These are phyloP conservation scores for Genyomyrus donnyi DNA, from an alignment of 2,113 vertebrate genomes.

Conservation along the genomic window DNA sequence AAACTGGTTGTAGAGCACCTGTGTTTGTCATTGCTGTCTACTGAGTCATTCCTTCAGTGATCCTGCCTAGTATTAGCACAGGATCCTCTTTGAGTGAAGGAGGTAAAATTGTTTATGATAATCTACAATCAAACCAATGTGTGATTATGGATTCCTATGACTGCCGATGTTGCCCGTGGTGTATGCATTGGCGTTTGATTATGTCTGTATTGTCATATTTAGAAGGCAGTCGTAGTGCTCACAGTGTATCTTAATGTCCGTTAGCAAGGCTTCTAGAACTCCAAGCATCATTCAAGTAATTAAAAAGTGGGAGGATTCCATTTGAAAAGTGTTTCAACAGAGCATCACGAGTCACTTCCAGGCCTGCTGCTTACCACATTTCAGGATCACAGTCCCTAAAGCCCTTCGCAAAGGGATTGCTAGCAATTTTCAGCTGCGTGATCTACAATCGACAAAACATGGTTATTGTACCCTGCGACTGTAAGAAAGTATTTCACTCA, in stretches of 20 bases:
- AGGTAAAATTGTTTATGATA: not conserved
- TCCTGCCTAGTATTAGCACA: not conserved
- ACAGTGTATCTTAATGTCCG: not conserved
- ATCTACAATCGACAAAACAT: constrained; percentile 64
- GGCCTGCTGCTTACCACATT: constrained; percentile 76
- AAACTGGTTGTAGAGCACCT: not conserved
- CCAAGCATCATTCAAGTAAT: not conserved
- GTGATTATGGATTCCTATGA: not conserved
- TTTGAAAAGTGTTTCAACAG: not conserved
- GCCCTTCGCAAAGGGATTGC: constrained; percentile 96
- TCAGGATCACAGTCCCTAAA: constrained; percentile 97
- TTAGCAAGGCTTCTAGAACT: not conserved
- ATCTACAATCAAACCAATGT: not conserved
- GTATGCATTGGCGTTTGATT: not conserved
- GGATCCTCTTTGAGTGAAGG: not conserved
- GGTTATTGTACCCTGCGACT: not conserved
- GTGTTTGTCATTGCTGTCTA: not conserved
- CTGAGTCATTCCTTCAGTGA: not conserved
- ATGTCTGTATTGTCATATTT: not conserved
- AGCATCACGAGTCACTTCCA: not conserved
- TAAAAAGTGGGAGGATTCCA: not conserved
- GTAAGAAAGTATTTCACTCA: not conserved
- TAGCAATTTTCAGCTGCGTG: constrained; percentile 96
- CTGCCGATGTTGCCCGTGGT: not conserved
- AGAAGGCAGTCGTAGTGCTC: not conserved